These are phyloP conservation scores for Marronus borbonicus DNA, from an alignment of 2,888 invertebrate genomes.

Conservation along the genomic window DNA sequence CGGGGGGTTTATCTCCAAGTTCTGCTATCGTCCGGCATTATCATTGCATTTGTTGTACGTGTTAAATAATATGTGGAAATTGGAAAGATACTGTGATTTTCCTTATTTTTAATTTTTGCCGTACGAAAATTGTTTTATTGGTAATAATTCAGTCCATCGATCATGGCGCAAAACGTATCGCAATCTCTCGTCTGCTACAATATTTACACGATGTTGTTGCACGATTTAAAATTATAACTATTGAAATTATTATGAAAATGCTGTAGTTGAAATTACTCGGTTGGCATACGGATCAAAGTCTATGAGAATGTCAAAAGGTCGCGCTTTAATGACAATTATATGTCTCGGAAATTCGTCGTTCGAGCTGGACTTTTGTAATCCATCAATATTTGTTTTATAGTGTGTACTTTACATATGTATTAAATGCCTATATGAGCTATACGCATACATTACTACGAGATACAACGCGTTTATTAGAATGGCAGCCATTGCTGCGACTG, in stretches of 20 bases:
- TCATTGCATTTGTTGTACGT: constrained; percentile 18
- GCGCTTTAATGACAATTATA: constrained; percentile 61
- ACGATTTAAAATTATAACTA: constrained; percentile 27
- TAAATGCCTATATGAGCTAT: constrained; percentile 27
- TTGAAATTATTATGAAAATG: constrained; percentile 58
- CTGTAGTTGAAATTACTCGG: constrained; percentile 54
- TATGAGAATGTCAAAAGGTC: constrained; percentile 65
- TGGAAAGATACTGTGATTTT: neutral
- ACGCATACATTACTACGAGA: neutral
- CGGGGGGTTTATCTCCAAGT: constrained; percentile 36
- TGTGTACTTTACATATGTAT: constrained; percentile 12
- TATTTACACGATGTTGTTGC: neutral
- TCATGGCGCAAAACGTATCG: no score
- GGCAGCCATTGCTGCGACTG: constrained; percentile 51
- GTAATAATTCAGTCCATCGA: no score
- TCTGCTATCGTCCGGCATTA: constrained; percentile 14
- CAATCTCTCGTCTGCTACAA: no score
- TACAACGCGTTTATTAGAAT: neutral
- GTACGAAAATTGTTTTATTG: no score
- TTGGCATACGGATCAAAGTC: constrained; percentile 62
- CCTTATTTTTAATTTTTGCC: no score
- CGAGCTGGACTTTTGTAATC: constrained; percentile 55
- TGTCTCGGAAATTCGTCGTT: constrained; percentile 58
- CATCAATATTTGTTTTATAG: constrained; percentile 54
- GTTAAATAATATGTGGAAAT: constrained; percentile 33